Evolutionary conservation across 2,888 invertebrate species (phyloP).

Genomic region (Pseudococcus jackbeardsleyi): DNA sequence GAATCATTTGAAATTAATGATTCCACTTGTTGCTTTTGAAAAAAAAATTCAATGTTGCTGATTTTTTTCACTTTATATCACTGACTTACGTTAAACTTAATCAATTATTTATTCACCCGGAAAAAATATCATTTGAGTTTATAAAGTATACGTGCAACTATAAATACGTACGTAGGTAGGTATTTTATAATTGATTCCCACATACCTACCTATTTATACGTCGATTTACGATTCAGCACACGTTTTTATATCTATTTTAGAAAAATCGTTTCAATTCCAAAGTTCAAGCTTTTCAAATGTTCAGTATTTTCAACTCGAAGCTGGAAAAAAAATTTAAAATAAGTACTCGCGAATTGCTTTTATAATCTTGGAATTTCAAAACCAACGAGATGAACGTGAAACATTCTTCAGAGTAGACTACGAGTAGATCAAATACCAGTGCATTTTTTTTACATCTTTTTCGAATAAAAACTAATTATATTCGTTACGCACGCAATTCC

Average conservation of each 20-base stretch:
- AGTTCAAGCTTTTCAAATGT: not conserved
- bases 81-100: not conserved
- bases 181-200: not conserved
- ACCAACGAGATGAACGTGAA: not conserved
- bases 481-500: constrained; percentile 51
- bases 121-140: not conserved
- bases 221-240: not conserved
- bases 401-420: not conserved
- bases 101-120: not conserved
- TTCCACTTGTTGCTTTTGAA: no score
- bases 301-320: not conserved
- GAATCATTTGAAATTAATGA: no score
- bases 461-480: constrained; percentile 16
- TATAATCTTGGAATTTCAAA: not conserved
- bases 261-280: not conserved
- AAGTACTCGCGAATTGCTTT: not conserved
- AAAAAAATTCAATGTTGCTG: not conserved
- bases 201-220: not conserved
- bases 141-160: not conserved
- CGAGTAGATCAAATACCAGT: not conserved
- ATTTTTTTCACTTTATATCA: not conserved
- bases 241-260: not conserved
- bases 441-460: constrained; percentile 18
- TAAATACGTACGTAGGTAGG: not conserved
- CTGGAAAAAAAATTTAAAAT: not conserved